Percentiles rank a stretch among this genome's conserved stretches.
These are phyloP conservation scores for Cichlasoma orientale DNA, from an alignment of 2,797 vertebrate genomes.

Conservation along the genomic window DNA sequence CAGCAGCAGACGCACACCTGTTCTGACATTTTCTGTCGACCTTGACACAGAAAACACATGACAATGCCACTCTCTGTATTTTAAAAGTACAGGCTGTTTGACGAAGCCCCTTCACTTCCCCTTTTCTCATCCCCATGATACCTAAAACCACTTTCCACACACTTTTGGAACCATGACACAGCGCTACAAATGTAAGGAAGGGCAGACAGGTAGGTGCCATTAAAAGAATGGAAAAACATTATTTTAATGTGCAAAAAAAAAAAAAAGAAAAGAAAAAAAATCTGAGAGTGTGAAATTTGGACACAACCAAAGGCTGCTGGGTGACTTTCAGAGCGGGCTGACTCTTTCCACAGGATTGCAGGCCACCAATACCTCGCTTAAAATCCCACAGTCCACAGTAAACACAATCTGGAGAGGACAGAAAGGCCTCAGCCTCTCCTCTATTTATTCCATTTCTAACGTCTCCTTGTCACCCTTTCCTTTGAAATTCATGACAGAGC, in stretches of 20 bases:
- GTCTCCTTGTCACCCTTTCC: conserved; percentile 31
- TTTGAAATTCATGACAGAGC: conserved; percentile 57
- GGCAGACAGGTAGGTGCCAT: conserved; percentile 19
- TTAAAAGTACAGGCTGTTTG: conserved; percentile 64
- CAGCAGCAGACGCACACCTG: conserved; percentile 83
- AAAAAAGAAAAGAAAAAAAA: background rate
- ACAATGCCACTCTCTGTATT: conserved; percentile 77
- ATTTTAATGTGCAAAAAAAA: background rate
- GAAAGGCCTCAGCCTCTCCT: conserved; percentile 16
- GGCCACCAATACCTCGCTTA: conserved; percentile 1
- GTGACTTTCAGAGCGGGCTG: background rate
- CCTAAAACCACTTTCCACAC: conserved; percentile 57
- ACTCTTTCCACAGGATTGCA: conserved; percentile 24
- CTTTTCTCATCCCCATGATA: conserved; percentile 55
- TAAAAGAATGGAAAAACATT: conserved; percentile 1
- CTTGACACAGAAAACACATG: conserved; percentile 83
- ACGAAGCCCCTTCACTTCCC: conserved; percentile 54
- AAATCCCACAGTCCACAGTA: conserved; percentile 22
- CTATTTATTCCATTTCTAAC: conserved; percentile 30
- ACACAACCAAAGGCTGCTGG: conserved; percentile 4
- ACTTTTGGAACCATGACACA: conserved; percentile 11
- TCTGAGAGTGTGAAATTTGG: conserved; percentile 7
- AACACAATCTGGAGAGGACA: conserved; percentile 27
- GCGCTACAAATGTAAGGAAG: conserved; percentile 17
- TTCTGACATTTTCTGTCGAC: conserved; percentile 85